These are phyloP conservation scores for Neoitamus cyanurus DNA, from an alignment of 2,888 invertebrate species.

Conservation along the genomic window DNA sequence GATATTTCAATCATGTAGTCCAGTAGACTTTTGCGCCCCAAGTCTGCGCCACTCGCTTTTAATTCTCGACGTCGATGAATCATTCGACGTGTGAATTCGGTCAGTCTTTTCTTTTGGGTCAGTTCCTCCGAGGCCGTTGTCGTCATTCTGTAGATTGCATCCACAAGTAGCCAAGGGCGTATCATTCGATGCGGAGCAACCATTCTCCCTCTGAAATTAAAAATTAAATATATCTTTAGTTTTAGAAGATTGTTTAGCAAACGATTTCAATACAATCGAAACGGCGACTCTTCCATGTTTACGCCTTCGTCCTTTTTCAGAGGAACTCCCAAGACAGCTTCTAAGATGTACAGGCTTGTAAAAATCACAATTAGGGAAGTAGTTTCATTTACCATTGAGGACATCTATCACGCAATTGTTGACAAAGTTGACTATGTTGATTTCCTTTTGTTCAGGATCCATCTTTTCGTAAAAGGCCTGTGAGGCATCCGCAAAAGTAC, in stretches of 20 bases:
- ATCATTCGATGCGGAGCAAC: slow-evolving; percentile 67
- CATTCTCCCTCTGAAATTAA: slow-evolving; percentile 68
- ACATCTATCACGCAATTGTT: slow-evolving; percentile 71
- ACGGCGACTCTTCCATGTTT: slow-evolving; percentile 68
- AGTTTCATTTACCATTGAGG: slow-evolving; percentile 68
- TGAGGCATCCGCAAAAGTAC: slow-evolving; percentile 68
- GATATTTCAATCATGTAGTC: slow-evolving; percentile 71
- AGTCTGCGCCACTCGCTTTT: slow-evolving; percentile 54
- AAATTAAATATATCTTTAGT: too few relatives aligned
- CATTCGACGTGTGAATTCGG: slow-evolving; percentile 67
- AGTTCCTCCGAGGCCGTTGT: slow-evolving; percentile 68
- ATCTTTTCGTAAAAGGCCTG: slow-evolving; percentile 66
- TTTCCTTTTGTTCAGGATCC: slow-evolving; percentile 58
- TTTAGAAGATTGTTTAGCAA: neutral
- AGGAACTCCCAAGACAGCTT: slow-evolving; percentile 69
- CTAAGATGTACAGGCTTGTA: slow-evolving; percentile 60
- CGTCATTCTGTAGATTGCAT: slow-evolving; percentile 69
- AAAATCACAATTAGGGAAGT: neutral
- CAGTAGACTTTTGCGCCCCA: slow-evolving; percentile 65
- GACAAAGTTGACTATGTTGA: slow-evolving; percentile 69
- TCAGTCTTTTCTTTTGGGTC: slow-evolving; percentile 67
- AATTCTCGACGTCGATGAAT: slow-evolving; percentile 61
- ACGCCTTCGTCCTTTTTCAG: slow-evolving; percentile 59
- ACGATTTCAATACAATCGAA: slow-evolving; percentile 67
- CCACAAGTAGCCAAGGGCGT: slow-evolving; percentile 71